Evolutionary conservation across 2,113 vertebrate species (phyloP).

Genomic region (Lepisosteus oculatus): DNA sequence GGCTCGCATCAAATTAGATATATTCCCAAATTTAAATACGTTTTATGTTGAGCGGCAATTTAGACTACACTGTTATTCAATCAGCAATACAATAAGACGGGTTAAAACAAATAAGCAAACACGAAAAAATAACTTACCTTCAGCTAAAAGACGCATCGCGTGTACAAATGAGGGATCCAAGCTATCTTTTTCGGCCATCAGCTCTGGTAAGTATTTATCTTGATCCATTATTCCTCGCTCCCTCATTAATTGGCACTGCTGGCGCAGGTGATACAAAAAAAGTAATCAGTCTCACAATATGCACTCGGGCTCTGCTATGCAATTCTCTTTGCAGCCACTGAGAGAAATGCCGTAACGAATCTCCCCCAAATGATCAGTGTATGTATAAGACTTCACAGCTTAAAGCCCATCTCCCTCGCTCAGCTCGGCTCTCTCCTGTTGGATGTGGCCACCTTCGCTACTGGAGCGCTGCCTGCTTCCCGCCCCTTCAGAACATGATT

Average conservation of each 20-base stretch:
- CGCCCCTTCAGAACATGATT: slow-evolving; percentile 57
- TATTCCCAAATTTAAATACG: no score
- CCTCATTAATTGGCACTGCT: slow-evolving; percentile 35
- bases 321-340: slow-evolving; percentile 27
- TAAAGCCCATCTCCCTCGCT: slow-evolving; percentile 57
- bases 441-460: slow-evolving; percentile 49
- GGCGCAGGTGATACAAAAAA: slow-evolving; percentile 54
- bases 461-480: slow-evolving; percentile 44
- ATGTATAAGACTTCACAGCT: slow-evolving; percentile 51
- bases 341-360: slow-evolving; percentile 18
- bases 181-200: slow-evolving; percentile 87
- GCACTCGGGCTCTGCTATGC: slow-evolving; percentile 30
- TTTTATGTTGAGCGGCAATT: no score
- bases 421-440: slow-evolving; percentile 34
- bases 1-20: no score
- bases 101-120: slow-evolving; percentile 7
- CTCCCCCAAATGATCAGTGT: slow-evolving; percentile 26
- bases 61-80: no score
- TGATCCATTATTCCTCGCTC: slow-evolving; percentile 77
- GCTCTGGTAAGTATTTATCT: slow-evolving; percentile 87
- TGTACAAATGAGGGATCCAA: slow-evolving; percentile 89
- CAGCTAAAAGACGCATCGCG: slow-evolving; percentile 83
- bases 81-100: background rate
- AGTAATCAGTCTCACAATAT: slow-evolving; percentile 42
- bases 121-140: slow-evolving; percentile 70